Evolutionary conservation across 1,140 invertebrate genomes (phyloP), one percentile per base, ranked within the genome.

Genomic region (Zaprionus kolodkinae): DNA sequence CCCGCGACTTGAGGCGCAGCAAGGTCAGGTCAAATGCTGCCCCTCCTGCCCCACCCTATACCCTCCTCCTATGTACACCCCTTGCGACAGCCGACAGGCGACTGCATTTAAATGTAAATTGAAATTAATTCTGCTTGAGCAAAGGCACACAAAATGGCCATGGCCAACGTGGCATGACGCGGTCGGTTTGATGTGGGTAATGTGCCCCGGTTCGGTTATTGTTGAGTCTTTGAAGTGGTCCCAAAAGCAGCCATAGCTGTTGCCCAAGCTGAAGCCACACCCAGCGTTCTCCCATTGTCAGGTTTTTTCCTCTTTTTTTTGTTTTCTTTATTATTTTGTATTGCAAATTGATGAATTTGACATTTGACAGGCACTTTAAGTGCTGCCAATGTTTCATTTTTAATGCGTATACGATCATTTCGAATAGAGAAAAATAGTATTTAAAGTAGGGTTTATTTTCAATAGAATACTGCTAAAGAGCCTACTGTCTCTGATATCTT

Each of bases 21-120:
- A 86, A 88, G 83, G 83, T 88, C 80, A 76, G 84, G 84, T 79
- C 83, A 87, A 61, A 80, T 50, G 61, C 57, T 64, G 52, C 69
- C 62, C 64, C 38, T 72, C n/a, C 2, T 45, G 6, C n/a, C n/a
- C 10, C 10, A 12, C 36, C 36, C 36, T 12, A 1, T 12, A 10
- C 2, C 35, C 10, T 12, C 10, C 13, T 12, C n/a, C n/a, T n/a
- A n/a, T 6, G 13, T 6, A 43, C 30, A 33, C 30, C 33, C n/a
- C 40, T 7, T 15, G 40, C 21, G 38, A 40, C 13, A 56, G 78
- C 64, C 73, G 79, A 68, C 80, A 71, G 76, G 70, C 72, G 64
- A 79, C 84, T 87, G 83, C 76, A 87, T 87, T 87, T 87, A 87
- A 88, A 87, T 87, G 83, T 83, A 88, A 87, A 87, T 87, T 87